Base-by-base conservation (phyloP, 1,140 invertebrate species). In the Bombus superbus region DNA sequence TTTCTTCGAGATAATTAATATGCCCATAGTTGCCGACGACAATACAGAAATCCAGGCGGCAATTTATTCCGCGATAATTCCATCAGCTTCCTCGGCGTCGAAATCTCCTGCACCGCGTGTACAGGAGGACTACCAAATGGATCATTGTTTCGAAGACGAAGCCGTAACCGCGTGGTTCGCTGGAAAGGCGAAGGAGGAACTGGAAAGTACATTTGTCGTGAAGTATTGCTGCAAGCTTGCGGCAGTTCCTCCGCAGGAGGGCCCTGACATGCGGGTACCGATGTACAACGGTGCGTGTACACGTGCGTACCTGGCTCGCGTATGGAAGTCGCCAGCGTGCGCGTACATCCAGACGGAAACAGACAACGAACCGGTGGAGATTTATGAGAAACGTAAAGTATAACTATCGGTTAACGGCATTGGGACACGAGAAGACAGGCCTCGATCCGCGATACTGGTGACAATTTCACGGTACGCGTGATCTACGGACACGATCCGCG, bases 381-480 rank as follows among this genome's bases (percentile, higher is more conserved):
- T 86, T 88, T 88, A 86, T 74, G 76, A 78, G 62, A 74, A 35
- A 82, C 66, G 44, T 10, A 68, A 76, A 64, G 87, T 75, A 44
- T 73, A 88, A 80, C 71, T 85, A 85, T 85, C 83, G 83, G 83
- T 79, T 84, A 84, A 84, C 82, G 82, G 82, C 82, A 84, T 32
- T 84, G 76, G 38, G 66, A 59, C 82, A 78, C 82, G 76, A 42
- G 75, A 79, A 15, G 82, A 79, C 82, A 42, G 64, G 9, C 68
- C 40, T 47, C 68, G 76, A 83, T 71, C 53, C 64, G 40, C 18
- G 66, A 28, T 42, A 28, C 22, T 38, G 75, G 83, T 72, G 83
- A 84, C 75, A 75, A 79, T 84, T 84, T 72, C 53, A 79, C 64
- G 76, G 38, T 59, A 59, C 74, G 32, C 71, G 40, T 66, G 81